A percentile compares a stretch with the other conserved stretches of the same genome.
Conservation (phyloP, 92 coral and sea anemone species). For the Zoanthus gigantus region DNA sequence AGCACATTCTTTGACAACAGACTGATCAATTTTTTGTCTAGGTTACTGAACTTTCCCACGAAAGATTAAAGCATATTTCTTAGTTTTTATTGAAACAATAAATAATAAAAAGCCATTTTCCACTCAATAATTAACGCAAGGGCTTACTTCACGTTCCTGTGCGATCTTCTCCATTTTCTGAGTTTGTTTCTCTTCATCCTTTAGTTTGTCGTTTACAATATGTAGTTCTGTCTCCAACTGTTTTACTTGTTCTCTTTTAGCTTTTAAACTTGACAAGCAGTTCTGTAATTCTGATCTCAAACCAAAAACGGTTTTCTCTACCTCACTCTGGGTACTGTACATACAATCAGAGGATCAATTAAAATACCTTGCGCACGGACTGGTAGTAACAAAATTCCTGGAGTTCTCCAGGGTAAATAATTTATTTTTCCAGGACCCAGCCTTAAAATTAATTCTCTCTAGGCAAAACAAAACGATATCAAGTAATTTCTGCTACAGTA, state of each 20-base stretch:
- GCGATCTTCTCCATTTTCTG: conserved; percentile 82
- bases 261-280: conserved; percentile 68
- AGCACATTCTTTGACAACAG: no score
- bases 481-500: no score
- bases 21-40: no score
- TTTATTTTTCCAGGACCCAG: no score
- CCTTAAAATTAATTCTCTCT: no score
- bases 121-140: background rate
- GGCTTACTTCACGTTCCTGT: conserved; percentile 85
- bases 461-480: no score
- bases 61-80: background rate
- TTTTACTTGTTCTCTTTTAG: conserved; percentile 77
- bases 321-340: background rate
- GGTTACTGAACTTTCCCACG: no score
- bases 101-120: background rate
- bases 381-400: no score
- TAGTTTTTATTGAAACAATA: background rate
- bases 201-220: conserved; percentile 50
- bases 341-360: background rate
- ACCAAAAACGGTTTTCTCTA: conserved; percentile 77
- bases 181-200: conserved; percentile 65
- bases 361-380: background rate
- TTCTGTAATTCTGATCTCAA: conserved; percentile 83
- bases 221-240: conserved; percentile 69
- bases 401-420: no score